Conservation (phyloP, 2,113 vertebrate species). For the Hucho hucho region DNA sequence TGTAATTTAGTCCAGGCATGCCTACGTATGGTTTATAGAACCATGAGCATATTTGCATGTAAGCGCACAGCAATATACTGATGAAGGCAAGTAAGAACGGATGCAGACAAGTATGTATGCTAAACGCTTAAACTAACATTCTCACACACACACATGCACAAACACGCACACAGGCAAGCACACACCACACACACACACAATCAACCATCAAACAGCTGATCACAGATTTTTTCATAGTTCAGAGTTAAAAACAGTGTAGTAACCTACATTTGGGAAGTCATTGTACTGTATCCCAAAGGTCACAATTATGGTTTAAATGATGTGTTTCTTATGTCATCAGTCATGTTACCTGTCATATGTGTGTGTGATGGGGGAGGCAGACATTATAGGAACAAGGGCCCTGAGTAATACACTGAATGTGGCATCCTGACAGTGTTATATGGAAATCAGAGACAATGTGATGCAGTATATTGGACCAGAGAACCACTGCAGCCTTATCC, state of each 20-base stretch:
- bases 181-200: too few species aligned
- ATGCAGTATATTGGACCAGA: not conserved
- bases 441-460: not conserved
- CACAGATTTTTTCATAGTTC: too few species aligned
- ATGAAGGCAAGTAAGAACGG: constrained; percentile 17
- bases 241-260: too few species aligned
- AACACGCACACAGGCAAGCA: too few species aligned
- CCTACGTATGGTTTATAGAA: constrained; percentile 37
- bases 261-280: too few species aligned
- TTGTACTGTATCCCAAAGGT: not conserved
- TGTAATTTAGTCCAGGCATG: constrained; percentile 44
- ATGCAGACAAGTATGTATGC: constrained; percentile 7
- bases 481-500: not conserved
- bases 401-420: not conserved
- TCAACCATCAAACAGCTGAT: not conserved
- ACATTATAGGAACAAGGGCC: too few species aligned
- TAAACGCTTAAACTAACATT: constrained; percentile 4
- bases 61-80: constrained; percentile 32
- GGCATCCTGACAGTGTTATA: not conserved
- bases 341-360: constrained; percentile 2
- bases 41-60: constrained; percentile 45
- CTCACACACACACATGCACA: not conserved
- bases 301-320: not conserved
- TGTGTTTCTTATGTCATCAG: constrained; percentile 4
- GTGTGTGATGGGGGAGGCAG: not conserved